phyloP scores from a whole-genome alignment of 2,888 invertebrate genomes.

The Dasysyrphus albostriatus region DNA sequence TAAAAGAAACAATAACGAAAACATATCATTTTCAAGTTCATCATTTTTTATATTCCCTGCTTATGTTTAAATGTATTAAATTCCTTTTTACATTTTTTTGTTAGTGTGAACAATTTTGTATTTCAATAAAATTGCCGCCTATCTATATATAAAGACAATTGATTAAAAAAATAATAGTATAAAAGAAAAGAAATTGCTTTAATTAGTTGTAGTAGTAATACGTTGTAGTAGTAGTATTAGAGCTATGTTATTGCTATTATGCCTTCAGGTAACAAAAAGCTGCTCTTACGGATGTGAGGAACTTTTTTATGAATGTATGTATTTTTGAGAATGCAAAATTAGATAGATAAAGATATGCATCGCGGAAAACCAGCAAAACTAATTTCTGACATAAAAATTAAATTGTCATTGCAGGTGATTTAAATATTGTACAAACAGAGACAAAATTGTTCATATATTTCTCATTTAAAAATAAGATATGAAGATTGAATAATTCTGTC shows the following conservation, averaged over 20 bases:
- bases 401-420: not conserved
- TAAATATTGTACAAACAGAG: not conserved
- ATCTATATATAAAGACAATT: conserved; percentile 61
- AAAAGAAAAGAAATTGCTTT: conserved; percentile 42
- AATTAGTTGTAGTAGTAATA: conserved; percentile 38
- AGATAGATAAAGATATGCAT: not conserved
- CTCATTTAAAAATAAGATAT: not conserved
- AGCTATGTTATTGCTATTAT: conserved; percentile 31
- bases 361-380: not conserved
- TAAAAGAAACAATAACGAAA: conserved; percentile 14
- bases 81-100: conserved; percentile 36
- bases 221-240: conserved; percentile 34
- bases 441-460: not conserved
- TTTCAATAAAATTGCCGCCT: conserved; percentile 61
- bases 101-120: conserved; percentile 33
- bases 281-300: not conserved
- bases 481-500: not conserved
- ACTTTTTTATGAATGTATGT: not conserved
- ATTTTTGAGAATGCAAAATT: not conserved
- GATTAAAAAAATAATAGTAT: conserved; percentile 21
- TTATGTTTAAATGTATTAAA: conserved; percentile 19
- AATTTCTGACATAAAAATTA: not conserved
- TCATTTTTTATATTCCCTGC: conserved; percentile 19
- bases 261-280: conserved; percentile 15
- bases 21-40: conserved; percentile 21